Conservation (phyloP, 2,797 vertebrate species). For the Octomys mimax region DNA sequence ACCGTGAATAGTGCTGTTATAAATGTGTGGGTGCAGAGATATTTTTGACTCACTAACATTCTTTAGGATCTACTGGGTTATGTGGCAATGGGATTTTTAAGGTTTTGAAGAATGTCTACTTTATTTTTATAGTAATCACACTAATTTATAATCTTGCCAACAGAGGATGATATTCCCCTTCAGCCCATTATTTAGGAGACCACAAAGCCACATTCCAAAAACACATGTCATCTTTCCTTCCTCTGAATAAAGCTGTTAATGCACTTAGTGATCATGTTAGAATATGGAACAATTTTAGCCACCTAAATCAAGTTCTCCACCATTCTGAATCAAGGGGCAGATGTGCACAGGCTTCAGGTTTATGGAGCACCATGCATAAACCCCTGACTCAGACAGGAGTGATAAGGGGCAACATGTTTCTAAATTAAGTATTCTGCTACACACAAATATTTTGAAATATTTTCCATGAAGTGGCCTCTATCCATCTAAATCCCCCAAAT, state of each 20-base stretch:
- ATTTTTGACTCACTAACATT: neutral
- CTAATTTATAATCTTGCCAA: neutral
- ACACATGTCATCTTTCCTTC: neutral
- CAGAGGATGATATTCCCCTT: neutral
- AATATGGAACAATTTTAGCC: neutral
- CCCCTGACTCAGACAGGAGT: neutral
- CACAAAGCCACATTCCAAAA: neutral
- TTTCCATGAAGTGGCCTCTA: neutral
- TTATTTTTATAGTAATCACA: neutral
- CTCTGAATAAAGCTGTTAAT: neutral
- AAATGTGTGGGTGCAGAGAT: neutral
- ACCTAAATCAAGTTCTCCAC: neutral
- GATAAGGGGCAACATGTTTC: neutral
- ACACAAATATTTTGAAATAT: neutral
- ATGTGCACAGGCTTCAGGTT: neutral
- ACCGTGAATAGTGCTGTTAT: neutral
- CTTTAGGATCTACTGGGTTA: neutral
- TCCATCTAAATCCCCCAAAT: neutral
- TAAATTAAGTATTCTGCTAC: neutral
- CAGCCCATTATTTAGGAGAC: neutral
- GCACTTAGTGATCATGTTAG: neutral
- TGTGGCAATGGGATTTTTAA: neutral
- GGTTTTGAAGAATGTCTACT: neutral
- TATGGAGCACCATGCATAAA: neutral
- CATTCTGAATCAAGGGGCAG: neutral